A percentile compares a stretch with the other conserved stretches of the same genome.
Evolutionary conservation across 1,140 invertebrate genomes (phyloP).

Genomic region (Akabosia matsudoensis): DNA sequence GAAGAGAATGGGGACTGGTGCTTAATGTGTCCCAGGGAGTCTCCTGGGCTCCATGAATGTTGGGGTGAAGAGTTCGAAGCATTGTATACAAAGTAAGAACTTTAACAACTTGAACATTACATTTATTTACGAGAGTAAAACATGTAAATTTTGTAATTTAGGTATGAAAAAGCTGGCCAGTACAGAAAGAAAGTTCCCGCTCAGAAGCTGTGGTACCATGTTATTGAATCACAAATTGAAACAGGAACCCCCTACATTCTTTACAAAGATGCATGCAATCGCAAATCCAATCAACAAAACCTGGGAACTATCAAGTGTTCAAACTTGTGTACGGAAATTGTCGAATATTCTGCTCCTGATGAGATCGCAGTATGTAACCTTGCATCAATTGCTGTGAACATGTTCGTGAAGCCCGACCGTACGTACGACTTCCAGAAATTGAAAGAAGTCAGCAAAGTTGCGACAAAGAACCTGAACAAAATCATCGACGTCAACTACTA

Average conservation of each 20-base stretch:
- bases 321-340: slow-evolving; percentile 96
- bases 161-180: slow-evolving; percentile 80
- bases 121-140: too few relatives aligned
- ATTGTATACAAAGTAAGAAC: slow-evolving; percentile 70
- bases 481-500: slow-evolving; percentile 98
- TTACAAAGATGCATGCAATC: slow-evolving; percentile 96
- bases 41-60: slow-evolving; percentile 81
- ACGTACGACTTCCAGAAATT: slow-evolving; percentile 88
- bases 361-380: slow-evolving; percentile 98
- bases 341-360: slow-evolving; percentile 86
- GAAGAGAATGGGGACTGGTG: slow-evolving; percentile 84
- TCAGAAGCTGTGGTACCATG: slow-evolving; percentile 87
- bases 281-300: slow-evolving; percentile 98
- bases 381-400: slow-evolving; percentile 95
- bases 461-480: slow-evolving; percentile 92
- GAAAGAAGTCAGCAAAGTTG: slow-evolving; percentile 80
- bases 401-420: slow-evolving; percentile 76
- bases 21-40: slow-evolving; percentile 94
- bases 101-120: too few relatives aligned
- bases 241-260: slow-evolving; percentile 98
- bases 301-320: slow-evolving; percentile 97
- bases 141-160: too few relatives aligned
- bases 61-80: slow-evolving; percentile 94
- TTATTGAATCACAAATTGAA: slow-evolving; percentile 94
- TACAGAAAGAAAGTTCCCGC: slow-evolving; percentile 77